Conservation (phyloP, 2,888 invertebrate species). For the Apodemia hepburni region DNA sequence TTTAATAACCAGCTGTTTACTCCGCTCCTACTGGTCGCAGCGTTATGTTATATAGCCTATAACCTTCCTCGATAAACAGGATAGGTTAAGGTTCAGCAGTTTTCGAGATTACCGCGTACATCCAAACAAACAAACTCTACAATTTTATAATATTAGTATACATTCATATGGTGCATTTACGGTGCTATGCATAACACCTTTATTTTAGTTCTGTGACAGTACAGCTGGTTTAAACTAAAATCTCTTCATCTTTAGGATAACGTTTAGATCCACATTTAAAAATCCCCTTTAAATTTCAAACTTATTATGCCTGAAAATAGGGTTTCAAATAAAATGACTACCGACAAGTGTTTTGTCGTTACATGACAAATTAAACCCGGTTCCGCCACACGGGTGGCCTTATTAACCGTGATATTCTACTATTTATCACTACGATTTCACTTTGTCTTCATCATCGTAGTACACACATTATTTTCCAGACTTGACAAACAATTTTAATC, state of each 20-base stretch:
- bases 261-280: not conserved
- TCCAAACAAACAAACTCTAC: no score
- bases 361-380: not conserved
- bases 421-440: slow-evolving; percentile 65
- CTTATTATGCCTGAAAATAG: not conserved
- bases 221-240: not conserved
- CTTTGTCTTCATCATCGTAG: slow-evolving; percentile 38
- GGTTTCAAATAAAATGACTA: not conserved
- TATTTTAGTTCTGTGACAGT: not conserved
- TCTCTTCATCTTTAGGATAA: not conserved
- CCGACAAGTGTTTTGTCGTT: not conserved
- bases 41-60: no score
- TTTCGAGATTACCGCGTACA: no score
- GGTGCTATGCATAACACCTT: no score
- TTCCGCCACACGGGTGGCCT: slow-evolving; percentile 52
- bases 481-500: not conserved
- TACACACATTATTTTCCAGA: not conserved
- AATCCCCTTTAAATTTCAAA: not conserved
- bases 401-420: slow-evolving; percentile 40
- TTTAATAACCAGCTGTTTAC: no score
- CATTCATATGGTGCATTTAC: no score
- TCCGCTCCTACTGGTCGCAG: no score
- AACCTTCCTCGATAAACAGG: no score
- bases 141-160: no score
- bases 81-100: no score